Conservation (phyloP, 2,113 vertebrate species). For the Myotis brandtii region DNA sequence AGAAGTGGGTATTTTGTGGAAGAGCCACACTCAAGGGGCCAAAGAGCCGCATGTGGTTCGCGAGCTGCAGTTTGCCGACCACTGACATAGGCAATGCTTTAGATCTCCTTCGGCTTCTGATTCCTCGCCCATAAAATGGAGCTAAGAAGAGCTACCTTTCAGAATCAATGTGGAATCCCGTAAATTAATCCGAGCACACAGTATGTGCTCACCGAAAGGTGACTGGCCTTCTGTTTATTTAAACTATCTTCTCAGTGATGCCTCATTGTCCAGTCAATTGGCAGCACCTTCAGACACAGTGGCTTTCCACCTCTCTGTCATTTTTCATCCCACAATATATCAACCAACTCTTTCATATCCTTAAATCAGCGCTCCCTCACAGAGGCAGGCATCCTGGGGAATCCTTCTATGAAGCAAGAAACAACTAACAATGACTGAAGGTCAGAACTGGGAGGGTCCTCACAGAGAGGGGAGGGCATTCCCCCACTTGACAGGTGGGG, state of each 20-base stretch:
- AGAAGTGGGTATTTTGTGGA: no score
- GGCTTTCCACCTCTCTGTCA: background rate
- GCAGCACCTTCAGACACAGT: background rate
- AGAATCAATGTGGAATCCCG: background rate
- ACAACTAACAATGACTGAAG: background rate
- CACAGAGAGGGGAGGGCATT: background rate
- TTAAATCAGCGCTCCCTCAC: background rate
- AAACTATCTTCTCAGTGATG: background rate
- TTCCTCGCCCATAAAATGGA: background rate
- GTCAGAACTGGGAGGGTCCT: background rate
- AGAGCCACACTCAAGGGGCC: no score
- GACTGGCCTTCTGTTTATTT: background rate
- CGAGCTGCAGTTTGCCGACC: no score
- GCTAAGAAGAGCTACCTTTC: background rate
- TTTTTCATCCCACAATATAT: background rate
- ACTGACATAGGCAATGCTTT: background rate
- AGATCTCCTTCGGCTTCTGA: background rate
- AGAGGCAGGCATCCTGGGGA: background rate
- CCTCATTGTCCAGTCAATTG: background rate
- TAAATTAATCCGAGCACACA: background rate
- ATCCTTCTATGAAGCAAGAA: background rate
- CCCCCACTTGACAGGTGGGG: background rate
- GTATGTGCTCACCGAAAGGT: background rate
- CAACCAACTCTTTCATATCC: background rate
- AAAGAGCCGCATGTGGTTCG: no score